Conservation (phyloP, 1,140 invertebrate species). For the Ridgeia piscesae region DNA sequence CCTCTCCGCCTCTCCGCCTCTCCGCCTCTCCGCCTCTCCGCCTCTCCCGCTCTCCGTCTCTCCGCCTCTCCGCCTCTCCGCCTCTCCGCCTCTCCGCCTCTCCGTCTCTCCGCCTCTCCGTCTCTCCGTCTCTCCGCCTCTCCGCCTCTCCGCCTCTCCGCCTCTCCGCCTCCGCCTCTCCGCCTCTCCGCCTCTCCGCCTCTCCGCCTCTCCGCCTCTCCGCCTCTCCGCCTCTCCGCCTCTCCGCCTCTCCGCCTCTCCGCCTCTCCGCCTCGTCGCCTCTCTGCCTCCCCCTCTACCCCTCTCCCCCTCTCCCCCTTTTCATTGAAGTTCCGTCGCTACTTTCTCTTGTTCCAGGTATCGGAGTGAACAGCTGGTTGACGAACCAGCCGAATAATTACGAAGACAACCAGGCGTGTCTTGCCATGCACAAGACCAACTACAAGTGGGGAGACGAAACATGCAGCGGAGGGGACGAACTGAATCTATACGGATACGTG, state of each 20-base stretch:
- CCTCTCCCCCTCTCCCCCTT: neutral
- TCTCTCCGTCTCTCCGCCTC: too few relatives aligned
- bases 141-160: too few relatives aligned
- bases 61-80: neutral
- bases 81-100: neutral
- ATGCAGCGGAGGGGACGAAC: neutral
- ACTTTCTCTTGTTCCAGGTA: neutral
- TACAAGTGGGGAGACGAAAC: neutral
- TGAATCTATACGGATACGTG: neutral
- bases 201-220: too few relatives aligned
- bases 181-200: too few relatives aligned
- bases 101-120: neutral
- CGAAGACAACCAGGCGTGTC: neutral
- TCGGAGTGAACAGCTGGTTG: neutral
- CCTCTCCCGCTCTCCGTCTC: neutral
- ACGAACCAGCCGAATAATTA: neutral
- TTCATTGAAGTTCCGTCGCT: neutral
- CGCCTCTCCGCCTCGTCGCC: too few relatives aligned
- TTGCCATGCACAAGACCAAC: neutral
- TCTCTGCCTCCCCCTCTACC: neutral
- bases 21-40: neutral
- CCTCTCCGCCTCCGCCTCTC: too few relatives aligned
- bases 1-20: neutral
- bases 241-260: too few relatives aligned
- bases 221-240: too few relatives aligned